A percentile compares a stretch with the other conserved stretches of the same genome.
phyloP scores from a whole-genome alignment of 2,888 invertebrate species.

The Sarcophaga rosellei region DNA sequence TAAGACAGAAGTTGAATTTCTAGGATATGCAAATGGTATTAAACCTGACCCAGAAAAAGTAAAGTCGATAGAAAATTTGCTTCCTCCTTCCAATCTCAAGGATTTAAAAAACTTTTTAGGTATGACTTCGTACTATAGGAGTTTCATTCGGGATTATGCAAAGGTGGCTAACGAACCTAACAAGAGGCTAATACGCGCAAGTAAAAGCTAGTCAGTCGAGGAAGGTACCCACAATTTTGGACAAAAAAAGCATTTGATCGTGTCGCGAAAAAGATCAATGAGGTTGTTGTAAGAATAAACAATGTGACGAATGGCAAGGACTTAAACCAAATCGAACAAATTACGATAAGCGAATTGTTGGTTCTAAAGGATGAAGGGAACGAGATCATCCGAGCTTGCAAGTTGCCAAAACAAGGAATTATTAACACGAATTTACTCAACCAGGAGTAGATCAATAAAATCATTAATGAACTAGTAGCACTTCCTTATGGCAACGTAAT shows the following conservation, averaged over 20 bases:
- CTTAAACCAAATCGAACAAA: slow-evolving; percentile 1
- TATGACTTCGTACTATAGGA: no score
- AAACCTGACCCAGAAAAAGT: background rate
- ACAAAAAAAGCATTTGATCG: background rate
- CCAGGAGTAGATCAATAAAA: background rate
- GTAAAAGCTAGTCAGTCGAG: background rate
- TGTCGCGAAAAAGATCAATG: background rate
- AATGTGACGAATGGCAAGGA: background rate
- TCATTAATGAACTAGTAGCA: background rate
- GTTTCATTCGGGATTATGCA: no score
- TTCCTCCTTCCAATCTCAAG: background rate
- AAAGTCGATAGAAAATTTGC: background rate
- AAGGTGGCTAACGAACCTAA: no score
- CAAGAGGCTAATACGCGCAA: no score
- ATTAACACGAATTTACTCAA: slow-evolving; percentile 1
- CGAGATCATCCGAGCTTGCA: background rate
- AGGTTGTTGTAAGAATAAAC: background rate
- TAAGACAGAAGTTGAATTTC: no score
- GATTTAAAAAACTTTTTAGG: background rate
- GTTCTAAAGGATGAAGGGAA: background rate
- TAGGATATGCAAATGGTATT: background rate
- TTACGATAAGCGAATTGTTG: background rate
- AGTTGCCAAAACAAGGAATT: background rate
- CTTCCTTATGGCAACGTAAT: slow-evolving; percentile 8
- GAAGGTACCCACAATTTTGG: background rate